These are phyloP conservation scores for Eilema caniola DNA, from an alignment of 2,888 invertebrate species.

Conservation along the genomic window DNA sequence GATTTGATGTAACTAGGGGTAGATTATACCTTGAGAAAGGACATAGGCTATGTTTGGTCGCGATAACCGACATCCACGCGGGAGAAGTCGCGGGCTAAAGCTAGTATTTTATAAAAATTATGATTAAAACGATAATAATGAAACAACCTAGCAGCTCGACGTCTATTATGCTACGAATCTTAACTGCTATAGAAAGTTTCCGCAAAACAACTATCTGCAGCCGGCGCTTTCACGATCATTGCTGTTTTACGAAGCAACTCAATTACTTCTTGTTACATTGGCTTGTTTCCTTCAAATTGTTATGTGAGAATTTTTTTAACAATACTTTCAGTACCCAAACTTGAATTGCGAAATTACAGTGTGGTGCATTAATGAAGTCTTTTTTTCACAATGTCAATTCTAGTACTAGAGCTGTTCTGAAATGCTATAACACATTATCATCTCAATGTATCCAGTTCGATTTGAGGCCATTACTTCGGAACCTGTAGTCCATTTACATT, in stretches of 20 bases:
- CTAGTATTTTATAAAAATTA: slow-evolving; percentile 17
- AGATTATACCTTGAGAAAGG: too few relatives aligned
- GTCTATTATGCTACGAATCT: slow-evolving; percentile 58
- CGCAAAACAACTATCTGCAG: slow-evolving; percentile 61
- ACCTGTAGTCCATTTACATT: background rate
- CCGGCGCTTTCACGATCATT: slow-evolving; percentile 67
- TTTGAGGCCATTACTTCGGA: background rate
- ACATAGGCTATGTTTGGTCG: too few relatives aligned
- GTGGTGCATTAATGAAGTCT: too few relatives aligned
- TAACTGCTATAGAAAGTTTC: slow-evolving; percentile 66
- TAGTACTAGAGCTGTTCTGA: too few relatives aligned
- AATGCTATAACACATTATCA: too few relatives aligned
- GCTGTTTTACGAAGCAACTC: slow-evolving; percentile 60
- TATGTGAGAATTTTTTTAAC: background rate
- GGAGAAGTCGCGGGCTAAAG: too few relatives aligned
- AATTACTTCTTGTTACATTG: slow-evolving; percentile 53
- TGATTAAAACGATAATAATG: slow-evolving; percentile 40
- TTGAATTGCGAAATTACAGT: too few relatives aligned
- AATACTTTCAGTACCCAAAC: background rate
- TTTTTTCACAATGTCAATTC: too few relatives aligned
- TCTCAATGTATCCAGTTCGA: too few relatives aligned
- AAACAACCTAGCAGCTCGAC: slow-evolving; percentile 43
- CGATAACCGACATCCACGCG: too few relatives aligned
- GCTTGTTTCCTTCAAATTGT: slow-evolving; percentile 41
- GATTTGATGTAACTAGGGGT: too few relatives aligned